Evolutionary conservation across 1,140 invertebrate species (phyloP).

Genomic region (Alviniconcha marisindica): DNA sequence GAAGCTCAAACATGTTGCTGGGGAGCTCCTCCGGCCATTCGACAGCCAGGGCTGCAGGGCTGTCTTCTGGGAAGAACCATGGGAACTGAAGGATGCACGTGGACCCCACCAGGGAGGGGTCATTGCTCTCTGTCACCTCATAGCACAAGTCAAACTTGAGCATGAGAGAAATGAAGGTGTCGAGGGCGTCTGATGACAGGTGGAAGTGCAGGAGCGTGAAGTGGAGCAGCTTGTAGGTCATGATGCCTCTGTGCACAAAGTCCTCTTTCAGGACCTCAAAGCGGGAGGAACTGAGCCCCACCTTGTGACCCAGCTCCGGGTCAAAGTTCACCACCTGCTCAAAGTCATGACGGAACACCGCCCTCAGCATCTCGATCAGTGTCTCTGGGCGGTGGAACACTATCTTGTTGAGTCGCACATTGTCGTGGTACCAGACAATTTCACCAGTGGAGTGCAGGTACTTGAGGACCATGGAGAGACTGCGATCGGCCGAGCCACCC

Average conservation of each 20-base stretch:
- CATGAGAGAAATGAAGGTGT: constrained; percentile 68
- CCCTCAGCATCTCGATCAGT: constrained; percentile 70
- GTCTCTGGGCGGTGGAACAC: constrained; percentile 71
- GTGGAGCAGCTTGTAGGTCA: constrained; percentile 66
- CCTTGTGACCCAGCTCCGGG: constrained; percentile 46
- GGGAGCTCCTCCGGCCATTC: constrained; percentile 62
- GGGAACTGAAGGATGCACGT: constrained; percentile 65
- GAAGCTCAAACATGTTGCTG: constrained; percentile 59
- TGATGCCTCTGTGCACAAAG: constrained; percentile 65
- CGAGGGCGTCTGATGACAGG: constrained; percentile 61
- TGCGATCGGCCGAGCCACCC: constrained; percentile 62
- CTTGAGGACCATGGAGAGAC: constrained; percentile 63
- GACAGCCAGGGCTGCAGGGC: constrained; percentile 48
- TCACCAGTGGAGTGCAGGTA: constrained; percentile 71
- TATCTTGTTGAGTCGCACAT: constrained; percentile 60
- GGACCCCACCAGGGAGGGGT: constrained; percentile 54
- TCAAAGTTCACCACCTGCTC: constrained; percentile 62
- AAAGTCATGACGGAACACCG: constrained; percentile 72
- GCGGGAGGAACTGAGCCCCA: constrained; percentile 51
- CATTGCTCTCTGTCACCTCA: constrained; percentile 54
- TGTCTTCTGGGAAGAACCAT: constrained; percentile 66
- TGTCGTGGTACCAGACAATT: constrained; percentile 71
- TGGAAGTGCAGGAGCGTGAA: constrained; percentile 66
- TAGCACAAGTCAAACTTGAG: constrained; percentile 72
- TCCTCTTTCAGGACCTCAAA: constrained; percentile 65